Base-by-base conservation (phyloP, 2,113 vertebrate genomes). In the Gobiocypris rarus region DNA sequence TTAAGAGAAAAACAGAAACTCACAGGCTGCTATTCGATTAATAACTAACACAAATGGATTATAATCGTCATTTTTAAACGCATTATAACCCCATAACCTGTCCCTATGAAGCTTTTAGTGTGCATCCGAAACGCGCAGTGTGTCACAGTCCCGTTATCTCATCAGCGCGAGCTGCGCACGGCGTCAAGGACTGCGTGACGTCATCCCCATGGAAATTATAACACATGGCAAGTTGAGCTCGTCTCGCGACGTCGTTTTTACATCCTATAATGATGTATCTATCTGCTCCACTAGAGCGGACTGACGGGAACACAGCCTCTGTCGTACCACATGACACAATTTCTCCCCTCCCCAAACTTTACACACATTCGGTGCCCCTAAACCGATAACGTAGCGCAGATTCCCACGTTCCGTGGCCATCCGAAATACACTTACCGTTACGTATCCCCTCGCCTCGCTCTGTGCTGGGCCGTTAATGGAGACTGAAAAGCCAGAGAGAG, bases 311-410 rank as follows among this genome's bases (percentile, higher is more conserved):
- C 75, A 19, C 26, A 76, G 82, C 28, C 67, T 83, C 34, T 52
- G 81, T 41, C 41, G 59, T 73, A 78, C 63, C 48, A 77, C 85
- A 74, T 77, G 76, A 74, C 81, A 83, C 59, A 41, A 52, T 73
- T 73, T 70, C 45, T 77, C 70, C 85, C 82, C 82, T 84, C 85
- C 85, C 75, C 85, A 86, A 86, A 86, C 85, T 86, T 83, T 83
- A 59, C 85, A 79, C 75, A 28, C 63, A 75, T 45, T 67, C 85
- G 22, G 15, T 69, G 34, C 74, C 59, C 24, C 28, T 19, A 15
- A 58, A n/a, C 31, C 61, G 58, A 74, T 45, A 70, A 84, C 83
- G 65, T 24, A 59, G 76, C 82, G 75, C 56, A 79, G 81, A 76
- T 67, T 78, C 15, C 41, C 74, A 34, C 81, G n/a, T 41, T 63